Evolutionary conservation across 2,797 vertebrate species (phyloP).

Genomic region (Acipenser oxyrinchus): DNA sequence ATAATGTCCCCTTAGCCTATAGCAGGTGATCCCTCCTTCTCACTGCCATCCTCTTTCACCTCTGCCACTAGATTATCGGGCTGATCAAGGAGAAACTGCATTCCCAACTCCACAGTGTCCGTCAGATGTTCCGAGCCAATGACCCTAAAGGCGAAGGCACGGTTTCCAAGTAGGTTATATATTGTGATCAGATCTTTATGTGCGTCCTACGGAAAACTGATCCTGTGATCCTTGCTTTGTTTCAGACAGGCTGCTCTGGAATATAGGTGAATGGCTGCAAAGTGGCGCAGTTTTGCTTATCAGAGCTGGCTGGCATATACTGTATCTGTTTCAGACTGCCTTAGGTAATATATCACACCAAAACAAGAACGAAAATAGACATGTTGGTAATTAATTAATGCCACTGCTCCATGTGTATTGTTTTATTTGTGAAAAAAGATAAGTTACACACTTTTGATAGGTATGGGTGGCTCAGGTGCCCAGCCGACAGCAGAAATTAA

Average conservation of each 20-base stretch:
- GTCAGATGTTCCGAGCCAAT: constrained; percentile 27
- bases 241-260: background rate
- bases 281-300: background rate
- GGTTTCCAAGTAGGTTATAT: constrained; percentile 25
- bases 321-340: background rate
- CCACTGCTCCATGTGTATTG: background rate
- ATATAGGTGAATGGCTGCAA: background rate
- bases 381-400: constrained; percentile 2
- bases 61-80: constrained; percentile 12
- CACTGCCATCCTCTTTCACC: background rate
- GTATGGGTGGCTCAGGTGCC: too few relatives aligned
- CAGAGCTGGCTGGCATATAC: background rate
- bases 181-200: background rate
- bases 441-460: background rate
- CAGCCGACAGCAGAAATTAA: background rate
- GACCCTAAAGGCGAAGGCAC: constrained; percentile 25
- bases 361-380: background rate
- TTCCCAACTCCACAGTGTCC: constrained; percentile 15
- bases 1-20: background rate
- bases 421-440: background rate
- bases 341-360: background rate
- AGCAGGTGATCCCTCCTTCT: background rate
- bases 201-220: background rate
- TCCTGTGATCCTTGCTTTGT: background rate
- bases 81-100: constrained; percentile 25